Evolutionary conservation across 2,888 invertebrate genomes (phyloP).

Genomic region (Clepsis dumicolana): DNA sequence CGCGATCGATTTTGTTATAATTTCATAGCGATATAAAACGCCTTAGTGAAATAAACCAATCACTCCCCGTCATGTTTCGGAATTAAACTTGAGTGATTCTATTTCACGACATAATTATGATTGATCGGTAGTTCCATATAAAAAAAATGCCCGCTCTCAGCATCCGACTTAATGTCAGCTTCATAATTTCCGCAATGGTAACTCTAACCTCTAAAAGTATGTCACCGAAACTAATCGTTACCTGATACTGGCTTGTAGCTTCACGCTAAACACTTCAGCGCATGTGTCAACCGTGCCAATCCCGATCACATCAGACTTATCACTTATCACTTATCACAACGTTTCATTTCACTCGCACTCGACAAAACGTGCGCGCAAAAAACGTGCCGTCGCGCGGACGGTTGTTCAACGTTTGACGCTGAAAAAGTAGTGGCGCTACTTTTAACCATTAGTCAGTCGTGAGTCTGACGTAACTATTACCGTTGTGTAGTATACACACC

Average conservation of each 20-base stretch:
- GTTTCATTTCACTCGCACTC: neutral
- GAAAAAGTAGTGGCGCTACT: neutral
- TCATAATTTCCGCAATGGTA: neutral
- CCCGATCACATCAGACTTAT: neutral
- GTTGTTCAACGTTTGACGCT: neutral
- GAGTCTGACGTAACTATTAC: neutral
- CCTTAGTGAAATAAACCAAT: too few species aligned
- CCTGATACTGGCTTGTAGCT: neutral
- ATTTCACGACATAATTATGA: too few species aligned
- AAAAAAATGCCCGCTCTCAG: neutral
- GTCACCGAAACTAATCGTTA: neutral
- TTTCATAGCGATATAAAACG: too few species aligned
- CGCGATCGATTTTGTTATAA: too few species aligned
- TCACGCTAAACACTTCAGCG: too few species aligned
- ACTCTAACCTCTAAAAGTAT: neutral
- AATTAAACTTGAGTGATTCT: too few species aligned
- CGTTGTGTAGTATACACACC: neutral
- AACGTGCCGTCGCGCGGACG: neutral
- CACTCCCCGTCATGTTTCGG: too few species aligned
- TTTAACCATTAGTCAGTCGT: neutral
- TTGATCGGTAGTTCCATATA: too few species aligned
- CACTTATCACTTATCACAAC: neutral
- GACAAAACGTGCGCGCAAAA: neutral
- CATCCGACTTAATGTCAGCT: neutral
- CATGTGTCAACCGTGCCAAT: too few species aligned